Conservation (phyloP, 2,888 invertebrate species). For the Noctua janthe region DNA sequence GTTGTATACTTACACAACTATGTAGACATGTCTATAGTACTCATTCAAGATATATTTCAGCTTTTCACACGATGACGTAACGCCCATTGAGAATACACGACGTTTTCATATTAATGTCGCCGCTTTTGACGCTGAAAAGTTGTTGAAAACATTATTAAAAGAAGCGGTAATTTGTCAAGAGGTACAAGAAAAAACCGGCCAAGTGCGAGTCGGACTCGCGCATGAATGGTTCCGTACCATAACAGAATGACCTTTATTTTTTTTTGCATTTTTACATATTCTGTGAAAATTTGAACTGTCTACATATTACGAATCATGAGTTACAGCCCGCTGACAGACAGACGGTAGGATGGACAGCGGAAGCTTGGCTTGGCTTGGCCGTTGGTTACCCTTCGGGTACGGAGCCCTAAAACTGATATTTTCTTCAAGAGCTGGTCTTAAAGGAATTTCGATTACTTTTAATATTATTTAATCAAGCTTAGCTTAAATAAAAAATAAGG, state of each 20-base stretch:
- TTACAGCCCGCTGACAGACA: too few relatives aligned
- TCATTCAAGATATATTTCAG: constrained; percentile 48
- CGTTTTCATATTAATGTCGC: constrained; percentile 12
- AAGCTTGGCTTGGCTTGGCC: too few relatives aligned
- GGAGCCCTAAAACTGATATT: too few relatives aligned
- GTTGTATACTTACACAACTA: background rate
- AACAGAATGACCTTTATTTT: too few relatives aligned
- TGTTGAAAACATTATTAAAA: background rate
- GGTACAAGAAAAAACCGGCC: background rate
- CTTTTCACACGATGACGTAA: constrained; percentile 47
- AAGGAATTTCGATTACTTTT: background rate
- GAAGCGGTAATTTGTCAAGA: background rate
- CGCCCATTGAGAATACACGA: constrained; percentile 43
- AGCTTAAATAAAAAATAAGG: background rate
- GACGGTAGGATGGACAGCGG: too few relatives aligned
- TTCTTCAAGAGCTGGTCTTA: too few relatives aligned
- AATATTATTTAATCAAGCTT: background rate
- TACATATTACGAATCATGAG: too few relatives aligned
- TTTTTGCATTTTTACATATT: too few relatives aligned
- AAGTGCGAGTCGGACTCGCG: too few relatives aligned
- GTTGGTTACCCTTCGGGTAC: too few relatives aligned
- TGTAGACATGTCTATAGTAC: background rate
- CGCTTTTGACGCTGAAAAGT: constrained; percentile 3
- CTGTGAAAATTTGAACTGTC: too few relatives aligned
- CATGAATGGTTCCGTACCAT: too few relatives aligned